A percentile compares a stretch with the other conserved stretches of the same genome.
Evolutionary conservation across 2,888 invertebrate species (phyloP).

Genomic region (Mythimna albipuncta): DNA sequence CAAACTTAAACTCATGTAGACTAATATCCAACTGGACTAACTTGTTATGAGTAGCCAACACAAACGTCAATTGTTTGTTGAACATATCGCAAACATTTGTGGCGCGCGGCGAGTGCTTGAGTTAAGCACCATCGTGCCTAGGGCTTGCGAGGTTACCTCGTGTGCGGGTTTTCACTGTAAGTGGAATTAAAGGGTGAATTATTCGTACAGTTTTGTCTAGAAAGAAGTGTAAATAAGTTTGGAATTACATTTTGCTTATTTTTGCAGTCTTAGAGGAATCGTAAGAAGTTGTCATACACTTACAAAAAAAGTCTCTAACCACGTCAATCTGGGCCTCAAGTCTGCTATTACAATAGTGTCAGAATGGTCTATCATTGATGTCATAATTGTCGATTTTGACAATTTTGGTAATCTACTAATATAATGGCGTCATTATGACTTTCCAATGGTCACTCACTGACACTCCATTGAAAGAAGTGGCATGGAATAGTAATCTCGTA

Average conservation of each 20-base stretch:
- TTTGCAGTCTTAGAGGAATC: not conserved
- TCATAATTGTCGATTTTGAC: too few relatives aligned
- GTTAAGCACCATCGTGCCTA: slow-evolving; percentile 4
- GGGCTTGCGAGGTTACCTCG: too few relatives aligned
- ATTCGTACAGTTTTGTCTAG: not conserved
- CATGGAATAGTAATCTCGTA: too few relatives aligned
- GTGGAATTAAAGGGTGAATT: not conserved
- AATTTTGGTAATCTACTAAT: too few relatives aligned
- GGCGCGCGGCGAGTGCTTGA: not conserved
- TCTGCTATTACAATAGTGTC: too few relatives aligned
- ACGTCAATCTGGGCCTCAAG: too few relatives aligned
- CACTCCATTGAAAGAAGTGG: too few relatives aligned
- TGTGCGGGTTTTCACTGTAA: not conserved
- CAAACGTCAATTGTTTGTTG: slow-evolving; percentile 22
- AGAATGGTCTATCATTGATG: too few relatives aligned
- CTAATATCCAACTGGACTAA: slow-evolving; percentile 14
- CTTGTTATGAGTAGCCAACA: slow-evolving; percentile 6
- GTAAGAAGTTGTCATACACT: not conserved
- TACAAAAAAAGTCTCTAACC: too few relatives aligned
- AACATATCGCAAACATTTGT: slow-evolving; percentile 28
- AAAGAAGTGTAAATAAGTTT: not conserved
- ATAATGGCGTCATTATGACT: too few relatives aligned
- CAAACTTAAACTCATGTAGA: slow-evolving; percentile 30
- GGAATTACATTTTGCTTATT: not conserved
- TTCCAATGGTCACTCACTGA: too few relatives aligned